phyloP scores from a whole-genome alignment of 2,888 invertebrate genomes.

The Drosophila neonasuta region DNA sequence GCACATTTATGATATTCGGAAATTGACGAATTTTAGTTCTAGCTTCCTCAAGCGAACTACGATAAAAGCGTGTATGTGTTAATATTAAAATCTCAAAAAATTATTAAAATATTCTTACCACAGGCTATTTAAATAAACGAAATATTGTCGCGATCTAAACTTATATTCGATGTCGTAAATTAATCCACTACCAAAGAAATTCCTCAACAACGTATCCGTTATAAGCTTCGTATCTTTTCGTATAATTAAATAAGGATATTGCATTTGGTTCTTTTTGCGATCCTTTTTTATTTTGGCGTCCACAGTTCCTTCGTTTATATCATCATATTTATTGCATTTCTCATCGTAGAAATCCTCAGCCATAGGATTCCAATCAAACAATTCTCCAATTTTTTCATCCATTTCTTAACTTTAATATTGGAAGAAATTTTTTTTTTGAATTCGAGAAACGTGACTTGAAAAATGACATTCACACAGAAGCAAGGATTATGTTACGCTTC shows the following conservation, averaged over 20 bases:
- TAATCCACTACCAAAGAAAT: conserved; percentile 42
- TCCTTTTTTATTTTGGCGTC: neutral
- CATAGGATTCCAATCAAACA: conserved; percentile 53
- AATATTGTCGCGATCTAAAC: conserved; percentile 11
- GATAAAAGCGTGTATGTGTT: neutral
- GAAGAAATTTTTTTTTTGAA: neutral
- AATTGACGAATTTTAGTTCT: conserved; percentile 28
- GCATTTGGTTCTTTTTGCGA: neutral
- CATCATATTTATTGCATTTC: conserved; percentile 31
- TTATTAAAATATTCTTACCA: conserved; percentile 31
- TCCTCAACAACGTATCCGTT: conserved; percentile 24
- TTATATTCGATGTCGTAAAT: conserved; percentile 37
- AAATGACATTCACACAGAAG: conserved; percentile 22
- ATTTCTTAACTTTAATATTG: conserved; percentile 10
- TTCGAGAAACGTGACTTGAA: conserved; percentile 2
- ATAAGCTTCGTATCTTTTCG: conserved; percentile 28
- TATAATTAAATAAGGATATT: conserved; percentile 55
- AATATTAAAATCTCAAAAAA: neutral
- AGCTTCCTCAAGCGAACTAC: conserved; percentile 47
- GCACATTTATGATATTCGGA: conserved; percentile 33
- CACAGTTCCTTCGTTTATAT: neutral
- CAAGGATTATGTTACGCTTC: conserved; percentile 1
- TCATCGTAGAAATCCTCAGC: conserved; percentile 40
- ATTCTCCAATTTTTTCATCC: conserved; percentile 21
- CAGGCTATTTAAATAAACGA: conserved; percentile 53